Evolutionary conservation across 2,797 vertebrate genomes (phyloP), one percentile per base, ranked within the genome.

Genomic region (Chrosomus eos): DNA sequence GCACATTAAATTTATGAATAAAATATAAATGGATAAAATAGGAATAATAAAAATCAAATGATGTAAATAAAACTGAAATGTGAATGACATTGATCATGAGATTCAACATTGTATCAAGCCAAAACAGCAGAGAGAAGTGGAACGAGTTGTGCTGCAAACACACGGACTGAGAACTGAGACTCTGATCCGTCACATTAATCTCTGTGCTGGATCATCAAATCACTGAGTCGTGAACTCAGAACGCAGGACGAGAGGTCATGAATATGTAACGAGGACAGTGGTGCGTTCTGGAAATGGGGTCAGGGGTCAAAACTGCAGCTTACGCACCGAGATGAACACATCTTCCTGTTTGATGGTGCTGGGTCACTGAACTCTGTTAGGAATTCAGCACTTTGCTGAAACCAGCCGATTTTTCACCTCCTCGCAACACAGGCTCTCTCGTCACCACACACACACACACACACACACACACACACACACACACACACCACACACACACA

Each of bases 331-430:
- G 45, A 77, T 70, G 45, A 60, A 78, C 82, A 48, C 51, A 78
- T 84, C 78, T 55, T 80, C 70, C 55, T 55, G 62, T 31, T 72
- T 75, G 76, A 33, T 33, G 67, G 36, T 71, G 31, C 64, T 1
- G 23, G 62, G 53, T 71, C 67, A 62, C 80, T 73, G 67, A 79
- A 79, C 79, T 62, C 70, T 62, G 72, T 84, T 84, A 86, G 83
- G 80, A 86, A 87, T 90, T 86, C 76, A 73, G 84, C 43, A 70
- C 86, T 87, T 87, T 88, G 85, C 87, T 90, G 88, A 89, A 83
- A 76, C 87, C 72, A 80, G 83, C 88, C 19, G 53, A 70, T 88
- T 89, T 45, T 89, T 66, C 58, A 48, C 36, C 33, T n/a, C 45
- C 67, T 51, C 36, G 23, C 71, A 1, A 23, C 82, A 68, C 64